Evolutionary conservation across 2,888 invertebrate genomes (phyloP).

Genomic region (Hololepta plana): DNA sequence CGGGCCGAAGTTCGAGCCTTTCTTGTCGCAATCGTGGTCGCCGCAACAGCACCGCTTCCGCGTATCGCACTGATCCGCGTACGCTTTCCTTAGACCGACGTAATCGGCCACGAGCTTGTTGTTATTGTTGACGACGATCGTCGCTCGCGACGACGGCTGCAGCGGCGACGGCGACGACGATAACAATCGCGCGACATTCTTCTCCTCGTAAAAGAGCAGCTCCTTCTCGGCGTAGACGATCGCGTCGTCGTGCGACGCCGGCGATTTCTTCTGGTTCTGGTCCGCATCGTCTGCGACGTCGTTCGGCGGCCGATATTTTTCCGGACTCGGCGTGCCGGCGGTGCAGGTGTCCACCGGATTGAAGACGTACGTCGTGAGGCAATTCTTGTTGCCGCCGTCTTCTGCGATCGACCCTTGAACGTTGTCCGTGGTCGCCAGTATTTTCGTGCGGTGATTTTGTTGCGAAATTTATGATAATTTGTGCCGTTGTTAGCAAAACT

Average conservation of each 20-base stretch:
- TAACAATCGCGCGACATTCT: too few relatives aligned
- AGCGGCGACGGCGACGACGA: too few relatives aligned
- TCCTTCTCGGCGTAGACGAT: conserved; percentile 12
- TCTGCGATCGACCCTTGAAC: conserved; percentile 9
- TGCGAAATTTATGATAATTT: conserved; percentile 5
- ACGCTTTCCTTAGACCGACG: too few relatives aligned
- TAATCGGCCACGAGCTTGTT: conserved; percentile 15
- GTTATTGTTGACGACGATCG: conserved; percentile 15
- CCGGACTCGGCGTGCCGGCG: conserved; percentile 35
- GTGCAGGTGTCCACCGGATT: conserved; percentile 38
- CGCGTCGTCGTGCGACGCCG: conserved; percentile 9
- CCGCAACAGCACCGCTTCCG: neutral
- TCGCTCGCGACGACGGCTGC: too few relatives aligned
- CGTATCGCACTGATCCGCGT: conserved; percentile 10
- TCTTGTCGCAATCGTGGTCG: too few relatives aligned
- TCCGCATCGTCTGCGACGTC: conserved; percentile 7
- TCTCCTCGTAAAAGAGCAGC: too few relatives aligned
- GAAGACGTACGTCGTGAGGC: conserved; percentile 34
- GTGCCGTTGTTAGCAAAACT: too few relatives aligned
- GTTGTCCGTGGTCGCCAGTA: conserved; percentile 23
- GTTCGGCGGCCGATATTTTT: conserved; percentile 22
- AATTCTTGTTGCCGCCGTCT: conserved; percentile 22
- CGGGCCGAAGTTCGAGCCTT: conserved; percentile 1
- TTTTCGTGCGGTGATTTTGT: conserved; percentile 12
- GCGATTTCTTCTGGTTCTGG: conserved; percentile 31